phyloP scores from a whole-genome alignment of 1,140 invertebrate species.

The Brachionus paranguensis region DNA sequence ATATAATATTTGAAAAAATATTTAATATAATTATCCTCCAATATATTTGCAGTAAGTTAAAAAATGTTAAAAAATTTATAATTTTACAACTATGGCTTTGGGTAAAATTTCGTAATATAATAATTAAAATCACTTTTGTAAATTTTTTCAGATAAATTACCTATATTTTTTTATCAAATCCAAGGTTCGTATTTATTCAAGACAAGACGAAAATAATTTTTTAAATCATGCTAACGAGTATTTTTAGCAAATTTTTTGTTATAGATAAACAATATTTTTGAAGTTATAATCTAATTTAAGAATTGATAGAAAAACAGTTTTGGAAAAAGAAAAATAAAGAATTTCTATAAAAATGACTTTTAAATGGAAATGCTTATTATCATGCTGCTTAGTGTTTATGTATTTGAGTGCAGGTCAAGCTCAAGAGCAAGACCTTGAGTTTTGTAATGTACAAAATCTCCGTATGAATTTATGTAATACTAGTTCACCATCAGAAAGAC shows the following conservation, averaged over 20 bases:
- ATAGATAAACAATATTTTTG: not conserved
- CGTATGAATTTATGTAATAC: not conserved
- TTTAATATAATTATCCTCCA: too few relatives aligned
- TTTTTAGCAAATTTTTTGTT: not conserved
- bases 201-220: not conserved
- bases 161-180: not conserved
- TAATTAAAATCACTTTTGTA: too few relatives aligned
- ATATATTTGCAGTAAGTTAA: too few relatives aligned
- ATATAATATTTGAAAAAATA: too few relatives aligned
- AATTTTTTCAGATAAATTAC: not conserved
- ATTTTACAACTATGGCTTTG: too few relatives aligned
- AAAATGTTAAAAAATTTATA: too few relatives aligned
- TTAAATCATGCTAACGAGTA: too few relatives aligned
- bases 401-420: not conserved
- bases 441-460: constrained; percentile 10
- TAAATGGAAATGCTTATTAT: not conserved
- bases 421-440: not conserved
- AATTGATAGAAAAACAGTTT: not conserved
- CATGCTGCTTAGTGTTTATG: not conserved
- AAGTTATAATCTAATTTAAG: not conserved
- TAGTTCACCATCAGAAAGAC: too few relatives aligned
- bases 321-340: not conserved
- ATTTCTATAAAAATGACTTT: not conserved
- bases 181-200: not conserved
- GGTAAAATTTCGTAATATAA: too few relatives aligned